phyloP scores from a whole-genome alignment of 2,888 invertebrate species.

The Ectemnius lituratus region DNA sequence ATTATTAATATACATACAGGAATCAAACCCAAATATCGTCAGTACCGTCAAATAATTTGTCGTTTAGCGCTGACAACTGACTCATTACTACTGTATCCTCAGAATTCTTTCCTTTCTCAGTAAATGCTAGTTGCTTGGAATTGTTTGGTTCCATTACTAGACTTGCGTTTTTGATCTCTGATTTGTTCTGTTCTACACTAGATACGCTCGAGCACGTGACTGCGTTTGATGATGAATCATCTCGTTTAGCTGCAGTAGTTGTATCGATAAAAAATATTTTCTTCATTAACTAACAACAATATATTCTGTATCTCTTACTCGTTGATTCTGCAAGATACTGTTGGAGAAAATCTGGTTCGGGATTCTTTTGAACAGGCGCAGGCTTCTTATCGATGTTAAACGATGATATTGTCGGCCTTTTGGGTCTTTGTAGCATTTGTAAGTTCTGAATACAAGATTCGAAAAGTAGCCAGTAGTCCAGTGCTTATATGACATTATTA shows the following conservation, averaged over 20 bases:
- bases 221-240: too few relatives aligned
- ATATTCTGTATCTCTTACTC: background rate
- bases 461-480: background rate
- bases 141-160: too few relatives aligned
- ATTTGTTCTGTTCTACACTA: too few relatives aligned
- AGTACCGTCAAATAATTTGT: slow-evolving; percentile 66
- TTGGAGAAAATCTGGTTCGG: slow-evolving; percentile 66
- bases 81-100: slow-evolving; percentile 67
- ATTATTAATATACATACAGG: background rate
- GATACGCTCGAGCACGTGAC: too few relatives aligned
- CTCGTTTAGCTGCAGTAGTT: too few relatives aligned
- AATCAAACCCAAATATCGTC: slow-evolving; percentile 1
- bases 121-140: too few relatives aligned
- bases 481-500: background rate
- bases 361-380: slow-evolving; percentile 24
- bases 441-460: slow-evolving; percentile 75
- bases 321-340: slow-evolving; percentile 64
- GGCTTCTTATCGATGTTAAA: slow-evolving; percentile 51
- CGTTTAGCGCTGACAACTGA: slow-evolving; percentile 60
- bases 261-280: too few relatives aligned
- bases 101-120: too few relatives aligned
- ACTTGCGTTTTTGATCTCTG: too few relatives aligned
- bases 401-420: slow-evolving; percentile 73
- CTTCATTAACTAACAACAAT: too few relatives aligned
- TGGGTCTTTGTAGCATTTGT: slow-evolving; percentile 78